These are phyloP conservation scores for Sclerodermus sp. DNA, from an alignment of 2,888 invertebrate species.

Conservation along the genomic window DNA sequence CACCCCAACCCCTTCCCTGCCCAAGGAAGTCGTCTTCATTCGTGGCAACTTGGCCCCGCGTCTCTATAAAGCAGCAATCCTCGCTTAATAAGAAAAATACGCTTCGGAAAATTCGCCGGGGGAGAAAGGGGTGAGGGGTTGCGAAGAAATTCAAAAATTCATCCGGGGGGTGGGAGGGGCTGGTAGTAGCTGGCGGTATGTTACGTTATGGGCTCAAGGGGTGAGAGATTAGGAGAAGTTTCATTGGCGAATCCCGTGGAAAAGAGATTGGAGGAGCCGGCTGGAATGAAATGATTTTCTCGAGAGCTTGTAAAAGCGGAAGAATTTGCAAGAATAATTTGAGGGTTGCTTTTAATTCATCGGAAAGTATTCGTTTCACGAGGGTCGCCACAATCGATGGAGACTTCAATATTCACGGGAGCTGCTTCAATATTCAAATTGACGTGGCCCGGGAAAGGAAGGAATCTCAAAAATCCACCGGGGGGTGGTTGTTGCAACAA, in stretches of 20 bases:
- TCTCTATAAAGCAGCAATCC: not conserved
- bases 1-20: constrained; percentile 38
- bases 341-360: not conserved
- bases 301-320: not conserved
- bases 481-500: too few relatives aligned
- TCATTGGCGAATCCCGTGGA: too few relatives aligned
- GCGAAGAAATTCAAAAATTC: too few relatives aligned
- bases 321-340: not conserved
- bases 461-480: not conserved
- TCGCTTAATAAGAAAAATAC: not conserved
- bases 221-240: too few relatives aligned
- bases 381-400: constrained; percentile 17
- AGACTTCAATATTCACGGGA: constrained; percentile 17
- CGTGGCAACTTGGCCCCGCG: constrained; percentile 21
- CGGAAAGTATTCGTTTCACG: not conserved
- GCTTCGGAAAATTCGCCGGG: too few relatives aligned
- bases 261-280: not conserved
- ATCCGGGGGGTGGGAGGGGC: too few relatives aligned
- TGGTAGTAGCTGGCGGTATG: too few relatives aligned
- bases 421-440: constrained; percentile 27
- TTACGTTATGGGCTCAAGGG: too few relatives aligned
- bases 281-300: not conserved
- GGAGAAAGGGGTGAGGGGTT: too few relatives aligned
- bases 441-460: constrained; percentile 1
- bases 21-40: constrained; percentile 44